These are phyloP conservation scores for Pammene aurita DNA, from an alignment of 2,888 invertebrate genomes.

Conservation along the genomic window DNA sequence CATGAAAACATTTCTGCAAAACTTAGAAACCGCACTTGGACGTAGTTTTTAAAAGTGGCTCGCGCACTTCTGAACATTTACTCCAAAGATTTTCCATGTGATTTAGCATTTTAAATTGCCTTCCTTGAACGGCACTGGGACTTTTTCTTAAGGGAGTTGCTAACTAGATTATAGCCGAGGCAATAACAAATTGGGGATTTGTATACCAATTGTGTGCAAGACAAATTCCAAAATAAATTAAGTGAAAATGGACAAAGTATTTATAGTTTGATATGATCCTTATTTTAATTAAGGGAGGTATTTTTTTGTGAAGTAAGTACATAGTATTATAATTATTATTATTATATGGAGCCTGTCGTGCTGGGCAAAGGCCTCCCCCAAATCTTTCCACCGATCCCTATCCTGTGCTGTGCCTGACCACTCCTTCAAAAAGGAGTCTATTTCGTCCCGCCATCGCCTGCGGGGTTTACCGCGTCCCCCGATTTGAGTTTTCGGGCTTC, in stretches of 20 bases:
- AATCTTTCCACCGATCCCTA: no score
- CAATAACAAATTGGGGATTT: slow-evolving; percentile 39
- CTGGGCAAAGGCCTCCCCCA: no score
- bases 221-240: background rate
- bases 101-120: slow-evolving; percentile 52
- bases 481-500: no score
- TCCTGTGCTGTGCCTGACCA: no score
- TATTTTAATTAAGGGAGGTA: no score
- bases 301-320: no score
- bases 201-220: background rate
- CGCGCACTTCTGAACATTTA: slow-evolving; percentile 57
- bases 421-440: no score
- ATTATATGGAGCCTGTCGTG: no score
- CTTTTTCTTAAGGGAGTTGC: slow-evolving; percentile 20
- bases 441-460: no score
- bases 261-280: no score
- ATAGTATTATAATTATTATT: no score
- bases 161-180: slow-evolving; percentile 5
- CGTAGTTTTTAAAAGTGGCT: slow-evolving; percentile 56
- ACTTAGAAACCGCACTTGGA: slow-evolving; percentile 55
- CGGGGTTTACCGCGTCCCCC: no score
- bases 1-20: slow-evolving; percentile 51
- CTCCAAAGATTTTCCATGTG: slow-evolving; percentile 55
- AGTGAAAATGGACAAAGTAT: background rate
- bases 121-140: slow-evolving; percentile 18